Conservation (phyloP, 1,140 invertebrate species). For the Drosophila burlai region DNA sequence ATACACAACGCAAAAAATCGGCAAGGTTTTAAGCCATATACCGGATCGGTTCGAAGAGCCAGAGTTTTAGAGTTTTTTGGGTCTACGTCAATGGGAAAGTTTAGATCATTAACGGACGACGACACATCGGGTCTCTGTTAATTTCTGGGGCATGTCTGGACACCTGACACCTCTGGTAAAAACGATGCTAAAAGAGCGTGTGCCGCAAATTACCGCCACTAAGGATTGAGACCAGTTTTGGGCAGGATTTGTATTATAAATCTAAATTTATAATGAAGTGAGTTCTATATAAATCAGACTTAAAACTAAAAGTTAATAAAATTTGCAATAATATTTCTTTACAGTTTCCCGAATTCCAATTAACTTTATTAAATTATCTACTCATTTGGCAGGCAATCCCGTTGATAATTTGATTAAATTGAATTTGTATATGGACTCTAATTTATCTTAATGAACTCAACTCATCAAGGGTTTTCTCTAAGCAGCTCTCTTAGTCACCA, state of each 20-base stretch:
- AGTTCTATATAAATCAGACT: not conserved
- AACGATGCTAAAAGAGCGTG: slow-evolving; percentile 61
- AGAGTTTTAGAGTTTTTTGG: slow-evolving; percentile 1
- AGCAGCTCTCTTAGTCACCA: slow-evolving; percentile 25
- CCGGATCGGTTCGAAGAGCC: not conserved
- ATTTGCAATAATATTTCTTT: not conserved
- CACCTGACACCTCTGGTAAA: slow-evolving; percentile 37
- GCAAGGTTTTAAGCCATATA: slow-evolving; percentile 10
- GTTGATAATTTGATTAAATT: slow-evolving; percentile 2
- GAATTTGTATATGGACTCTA: slow-evolving; percentile 15
- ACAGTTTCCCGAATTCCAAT: not conserved
- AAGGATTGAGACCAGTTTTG: slow-evolving; percentile 25
- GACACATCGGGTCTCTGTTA: slow-evolving; percentile 8
- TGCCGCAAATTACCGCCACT: slow-evolving; percentile 23
- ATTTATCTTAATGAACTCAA: slow-evolving; percentile 17
- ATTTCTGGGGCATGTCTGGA: slow-evolving; percentile 43
- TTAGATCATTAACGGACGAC: slow-evolving; percentile 24
- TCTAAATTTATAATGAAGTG: not conserved
- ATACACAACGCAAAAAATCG: slow-evolving; percentile 25
- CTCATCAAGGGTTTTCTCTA: slow-evolving; percentile 18
- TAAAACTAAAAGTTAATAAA: not conserved
- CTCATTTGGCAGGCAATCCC: not conserved
- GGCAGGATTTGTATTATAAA: slow-evolving; percentile 1
- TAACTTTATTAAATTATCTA: not conserved
- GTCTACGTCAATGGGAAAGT: slow-evolving; percentile 63